Conservation (phyloP, 2,113 vertebrate genomes). For the Tragelaphus buxtoni region DNA sequence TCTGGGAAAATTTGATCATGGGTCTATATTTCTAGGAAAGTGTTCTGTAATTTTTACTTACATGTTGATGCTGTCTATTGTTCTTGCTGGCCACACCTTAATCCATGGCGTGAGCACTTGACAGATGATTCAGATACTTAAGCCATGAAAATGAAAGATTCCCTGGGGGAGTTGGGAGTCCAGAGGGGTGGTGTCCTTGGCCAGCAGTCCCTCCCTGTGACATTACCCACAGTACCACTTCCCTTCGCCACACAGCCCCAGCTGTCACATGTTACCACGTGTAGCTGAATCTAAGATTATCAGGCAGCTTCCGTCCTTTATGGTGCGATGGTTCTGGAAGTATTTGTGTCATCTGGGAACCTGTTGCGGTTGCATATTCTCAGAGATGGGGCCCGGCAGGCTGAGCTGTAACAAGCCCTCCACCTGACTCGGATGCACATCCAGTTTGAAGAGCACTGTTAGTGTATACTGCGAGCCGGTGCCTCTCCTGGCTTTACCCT, state of each 20-base stretch:
- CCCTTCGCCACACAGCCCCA: not conserved
- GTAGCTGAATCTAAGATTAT: not conserved
- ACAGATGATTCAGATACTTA: not conserved
- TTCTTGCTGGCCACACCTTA: not conserved
- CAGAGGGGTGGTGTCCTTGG: not conserved
- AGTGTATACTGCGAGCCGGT: not conserved
- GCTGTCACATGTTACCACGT: not conserved
- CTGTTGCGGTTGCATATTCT: not conserved
- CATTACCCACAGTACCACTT: not conserved
- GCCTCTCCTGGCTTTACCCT: not conserved
- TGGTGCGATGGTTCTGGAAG: not conserved
- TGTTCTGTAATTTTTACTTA: not conserved
- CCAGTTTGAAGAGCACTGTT: not conserved
- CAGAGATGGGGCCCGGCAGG: not conserved
- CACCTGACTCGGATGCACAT: not conserved
- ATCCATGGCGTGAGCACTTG: not conserved
- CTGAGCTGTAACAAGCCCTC: not conserved
- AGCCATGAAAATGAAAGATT: not conserved
- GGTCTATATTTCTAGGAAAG: slow-evolving; percentile 45
- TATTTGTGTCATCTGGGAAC: not conserved
- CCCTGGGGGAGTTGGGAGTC: not conserved
- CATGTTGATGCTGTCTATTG: not conserved
- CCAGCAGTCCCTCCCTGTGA: not conserved
- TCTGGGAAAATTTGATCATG: slow-evolving; percentile 46
- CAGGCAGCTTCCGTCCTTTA: not conserved